phyloP scores from a whole-genome alignment of 1,140 invertebrate genomes.

The Orussus abietinus region DNA sequence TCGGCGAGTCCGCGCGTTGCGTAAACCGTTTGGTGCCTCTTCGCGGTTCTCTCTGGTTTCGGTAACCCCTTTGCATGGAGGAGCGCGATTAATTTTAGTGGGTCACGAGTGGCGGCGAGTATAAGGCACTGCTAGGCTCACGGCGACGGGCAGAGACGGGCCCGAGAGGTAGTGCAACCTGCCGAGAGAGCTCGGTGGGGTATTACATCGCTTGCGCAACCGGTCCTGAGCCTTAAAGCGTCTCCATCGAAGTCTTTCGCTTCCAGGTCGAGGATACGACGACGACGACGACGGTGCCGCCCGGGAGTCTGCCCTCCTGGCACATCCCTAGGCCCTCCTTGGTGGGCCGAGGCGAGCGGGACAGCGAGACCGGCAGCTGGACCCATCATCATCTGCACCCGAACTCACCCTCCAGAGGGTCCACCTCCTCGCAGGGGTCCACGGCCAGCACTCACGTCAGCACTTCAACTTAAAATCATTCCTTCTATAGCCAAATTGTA shows the following conservation, averaged over 20 bases:
- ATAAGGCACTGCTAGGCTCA: no score
- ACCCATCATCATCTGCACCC: slow-evolving; percentile 37
- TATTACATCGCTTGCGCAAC: slow-evolving; percentile 37
- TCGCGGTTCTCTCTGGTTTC: no score
- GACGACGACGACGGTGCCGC: slow-evolving; percentile 28
- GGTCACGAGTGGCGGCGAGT: no score
- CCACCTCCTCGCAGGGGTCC: slow-evolving; percentile 71
- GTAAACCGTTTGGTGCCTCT: no score
- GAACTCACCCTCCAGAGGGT: slow-evolving; percentile 56
- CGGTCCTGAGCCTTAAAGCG: slow-evolving; percentile 14
- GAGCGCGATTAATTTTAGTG: no score
- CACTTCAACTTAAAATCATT: no score
- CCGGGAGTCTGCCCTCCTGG: slow-evolving; percentile 56
- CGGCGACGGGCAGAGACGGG: no score
- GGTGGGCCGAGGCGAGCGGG: slow-evolving; percentile 47
- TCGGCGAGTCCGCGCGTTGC: no score
- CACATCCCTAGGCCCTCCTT: slow-evolving; percentile 75
- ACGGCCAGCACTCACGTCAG: slow-evolving; percentile 73
- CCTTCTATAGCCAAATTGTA: no score
- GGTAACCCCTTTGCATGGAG: no score
- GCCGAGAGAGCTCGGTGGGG: no score
- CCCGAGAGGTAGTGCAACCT: no score
- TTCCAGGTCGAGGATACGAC: slow-evolving; percentile 57
- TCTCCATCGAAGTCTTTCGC: slow-evolving; percentile 3
- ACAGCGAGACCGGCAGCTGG: slow-evolving; percentile 47